phyloP scores from a whole-genome alignment of 1,140 invertebrate genomes.

The Eueides isabella region DNA sequence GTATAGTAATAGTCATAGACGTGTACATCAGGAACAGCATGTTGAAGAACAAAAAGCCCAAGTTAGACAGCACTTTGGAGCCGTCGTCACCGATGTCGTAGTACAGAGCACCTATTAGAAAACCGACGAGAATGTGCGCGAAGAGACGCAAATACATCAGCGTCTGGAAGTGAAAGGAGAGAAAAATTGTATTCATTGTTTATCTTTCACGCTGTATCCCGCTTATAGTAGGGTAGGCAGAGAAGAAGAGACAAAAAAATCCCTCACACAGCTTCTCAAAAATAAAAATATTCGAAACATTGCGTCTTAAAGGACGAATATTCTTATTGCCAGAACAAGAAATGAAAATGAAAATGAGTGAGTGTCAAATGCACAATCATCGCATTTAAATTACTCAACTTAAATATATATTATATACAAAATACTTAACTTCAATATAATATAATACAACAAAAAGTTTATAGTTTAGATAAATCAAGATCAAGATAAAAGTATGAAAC shows the following conservation, averaged over 20 bases:
- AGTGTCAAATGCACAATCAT: no score
- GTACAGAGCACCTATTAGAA: constrained; percentile 96
- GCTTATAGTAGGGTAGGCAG: neutral
- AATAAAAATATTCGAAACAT: neutral
- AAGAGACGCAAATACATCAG: constrained; percentile 96
- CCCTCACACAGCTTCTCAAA: no score
- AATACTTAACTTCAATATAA: no score
- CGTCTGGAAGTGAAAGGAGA: constrained; percentile 84
- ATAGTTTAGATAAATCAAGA: no score
- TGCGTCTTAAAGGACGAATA: neutral
- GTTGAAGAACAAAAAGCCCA: constrained; percentile 98
- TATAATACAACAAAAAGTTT: no score
- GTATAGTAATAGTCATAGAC: constrained; percentile 98
- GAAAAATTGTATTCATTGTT: neutral
- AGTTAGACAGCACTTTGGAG: constrained; percentile 96
- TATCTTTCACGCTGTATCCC: neutral
- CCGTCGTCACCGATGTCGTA: constrained; percentile 97
- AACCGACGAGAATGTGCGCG: constrained; percentile 95
- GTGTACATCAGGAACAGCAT: constrained; percentile 99
- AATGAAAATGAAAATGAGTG: no score
- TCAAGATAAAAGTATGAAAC: no score
- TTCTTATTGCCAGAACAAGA: no score
- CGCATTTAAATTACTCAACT: no score
- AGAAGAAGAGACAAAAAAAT: no score
- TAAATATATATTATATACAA: no score